phyloP scores from a whole-genome alignment of 1,140 invertebrate species.

The Cepaea nemoralis region DNA sequence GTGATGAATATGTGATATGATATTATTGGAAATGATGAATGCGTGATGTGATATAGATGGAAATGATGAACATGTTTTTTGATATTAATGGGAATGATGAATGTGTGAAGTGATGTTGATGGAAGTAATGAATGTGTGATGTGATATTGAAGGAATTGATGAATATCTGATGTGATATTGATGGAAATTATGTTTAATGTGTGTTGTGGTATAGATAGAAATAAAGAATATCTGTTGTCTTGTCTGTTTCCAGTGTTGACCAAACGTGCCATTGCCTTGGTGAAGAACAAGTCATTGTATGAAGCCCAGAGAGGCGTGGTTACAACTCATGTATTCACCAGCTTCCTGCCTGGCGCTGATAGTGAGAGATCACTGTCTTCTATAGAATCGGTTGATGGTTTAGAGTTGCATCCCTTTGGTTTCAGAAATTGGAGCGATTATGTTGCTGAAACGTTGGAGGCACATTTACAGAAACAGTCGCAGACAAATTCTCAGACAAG shows the following conservation, averaged over 20 bases:
- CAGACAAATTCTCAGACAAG: neutral
- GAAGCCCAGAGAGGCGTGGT: conserved; percentile 9
- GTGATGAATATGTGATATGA: too few relatives aligned
- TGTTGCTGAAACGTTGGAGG: conserved; percentile 5
- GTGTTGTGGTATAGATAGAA: too few relatives aligned
- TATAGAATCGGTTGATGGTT: neutral
- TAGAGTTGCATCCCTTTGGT: neutral
- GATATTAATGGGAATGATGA: too few relatives aligned
- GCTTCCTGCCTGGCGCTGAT: neutral
- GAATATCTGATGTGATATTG: too few relatives aligned
- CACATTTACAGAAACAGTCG: neutral
- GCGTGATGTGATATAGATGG: too few relatives aligned
- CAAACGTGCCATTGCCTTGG: conserved; percentile 29
- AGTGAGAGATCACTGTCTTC: neutral
- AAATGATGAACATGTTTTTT: too few relatives aligned
- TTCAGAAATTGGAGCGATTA: conserved; percentile 13
- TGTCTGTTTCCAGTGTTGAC: conserved; percentile 33
- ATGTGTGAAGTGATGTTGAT: too few relatives aligned
- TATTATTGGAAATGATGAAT: too few relatives aligned
- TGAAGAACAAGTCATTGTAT: conserved; percentile 27
- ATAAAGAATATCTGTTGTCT: neutral
- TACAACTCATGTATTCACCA: conserved; percentile 23
- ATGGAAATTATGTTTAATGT: too few relatives aligned
- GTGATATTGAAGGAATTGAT: too few relatives aligned
- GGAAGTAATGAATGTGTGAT: too few relatives aligned